These are phyloP conservation scores for Gisinianus flammeolus DNA, from an alignment of 2,888 invertebrate genomes.

Conservation along the genomic window DNA sequence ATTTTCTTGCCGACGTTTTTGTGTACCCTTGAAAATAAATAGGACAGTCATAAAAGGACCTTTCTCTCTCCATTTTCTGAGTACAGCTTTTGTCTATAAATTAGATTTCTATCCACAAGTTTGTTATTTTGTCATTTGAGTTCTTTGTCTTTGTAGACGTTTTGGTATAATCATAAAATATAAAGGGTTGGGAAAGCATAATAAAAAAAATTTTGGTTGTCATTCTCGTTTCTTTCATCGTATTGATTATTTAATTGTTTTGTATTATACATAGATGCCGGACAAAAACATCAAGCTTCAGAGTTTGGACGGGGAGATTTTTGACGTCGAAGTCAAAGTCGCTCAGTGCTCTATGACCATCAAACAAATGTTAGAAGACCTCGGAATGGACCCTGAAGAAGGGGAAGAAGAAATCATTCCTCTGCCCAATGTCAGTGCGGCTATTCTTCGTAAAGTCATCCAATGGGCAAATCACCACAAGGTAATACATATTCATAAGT, in stretches of 20 bases:
- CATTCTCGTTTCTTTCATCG: neutral
- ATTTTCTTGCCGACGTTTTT: too few species aligned
- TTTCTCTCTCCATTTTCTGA: too few species aligned
- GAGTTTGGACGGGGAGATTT: conserved; percentile 93
- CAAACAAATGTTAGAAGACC: conserved; percentile 95
- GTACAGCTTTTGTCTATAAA: too few species aligned
- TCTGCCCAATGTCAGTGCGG: conserved; percentile 95
- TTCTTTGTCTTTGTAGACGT: neutral
- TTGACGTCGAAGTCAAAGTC: conserved; percentile 95
- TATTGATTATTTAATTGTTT: neutral
- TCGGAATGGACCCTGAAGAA: conserved; percentile 82
- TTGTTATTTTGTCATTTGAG: too few species aligned
- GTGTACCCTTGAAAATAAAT: too few species aligned
- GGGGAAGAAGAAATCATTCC: conserved; percentile 96
- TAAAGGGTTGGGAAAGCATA: neutral
- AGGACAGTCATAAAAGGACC: too few species aligned
- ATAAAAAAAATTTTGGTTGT: neutral
- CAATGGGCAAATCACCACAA: conserved; percentile 94
- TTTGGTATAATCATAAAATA: neutral
- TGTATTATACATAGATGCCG: conserved; percentile 25
- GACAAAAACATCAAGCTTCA: conserved; percentile 86
- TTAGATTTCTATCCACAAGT: too few species aligned
- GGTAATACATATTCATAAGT: too few species aligned
- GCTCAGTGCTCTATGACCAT: conserved; percentile 98
- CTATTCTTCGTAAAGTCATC: conserved; percentile 90